Percentiles rank a stretch among this genome's conserved stretches.
Evolutionary conservation across 2,888 invertebrate species (phyloP).

Genomic region (Scaptomyza parva): DNA sequence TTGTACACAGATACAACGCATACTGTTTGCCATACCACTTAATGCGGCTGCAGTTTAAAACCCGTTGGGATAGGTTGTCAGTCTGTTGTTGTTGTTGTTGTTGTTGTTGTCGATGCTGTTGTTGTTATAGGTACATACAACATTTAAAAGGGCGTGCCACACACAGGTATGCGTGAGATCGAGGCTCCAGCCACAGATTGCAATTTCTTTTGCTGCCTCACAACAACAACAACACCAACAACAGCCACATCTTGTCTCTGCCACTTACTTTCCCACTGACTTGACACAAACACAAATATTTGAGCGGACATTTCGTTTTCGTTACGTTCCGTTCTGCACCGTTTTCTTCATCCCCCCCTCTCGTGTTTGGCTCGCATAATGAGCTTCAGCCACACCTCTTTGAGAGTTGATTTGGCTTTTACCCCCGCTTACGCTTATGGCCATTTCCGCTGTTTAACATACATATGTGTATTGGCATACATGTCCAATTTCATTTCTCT

Average conservation of each 20-base stretch:
- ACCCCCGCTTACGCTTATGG: constrained; percentile 51
- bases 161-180: constrained; percentile 61
- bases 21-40: constrained; percentile 26
- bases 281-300: constrained; percentile 52
- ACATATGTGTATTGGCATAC: constrained; percentile 64
- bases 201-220: constrained; percentile 52
- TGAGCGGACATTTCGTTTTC: constrained; percentile 69
- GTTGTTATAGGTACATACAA: neutral
- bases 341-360: constrained; percentile 20
- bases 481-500: constrained; percentile 56
- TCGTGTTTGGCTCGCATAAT: constrained; percentile 42
- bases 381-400: constrained; percentile 66
- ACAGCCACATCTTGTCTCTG: constrained; percentile 35
- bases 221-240: constrained; percentile 18
- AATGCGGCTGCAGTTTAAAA: constrained; percentile 59
- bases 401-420: constrained; percentile 48
- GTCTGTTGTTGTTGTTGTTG: constrained; percentile 24
- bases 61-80: constrained; percentile 78
- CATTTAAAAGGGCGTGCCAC: constrained; percentile 50
- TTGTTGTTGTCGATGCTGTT: constrained; percentile 3
- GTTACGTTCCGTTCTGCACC: constrained; percentile 40
- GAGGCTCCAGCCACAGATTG: constrained; percentile 52
- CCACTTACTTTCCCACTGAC: constrained; percentile 61
- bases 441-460: constrained; percentile 72
- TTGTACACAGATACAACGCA: constrained; percentile 25